Base-by-base conservation (phyloP, 2,888 invertebrate genomes). In the Carpatolechia fugitivella region DNA sequence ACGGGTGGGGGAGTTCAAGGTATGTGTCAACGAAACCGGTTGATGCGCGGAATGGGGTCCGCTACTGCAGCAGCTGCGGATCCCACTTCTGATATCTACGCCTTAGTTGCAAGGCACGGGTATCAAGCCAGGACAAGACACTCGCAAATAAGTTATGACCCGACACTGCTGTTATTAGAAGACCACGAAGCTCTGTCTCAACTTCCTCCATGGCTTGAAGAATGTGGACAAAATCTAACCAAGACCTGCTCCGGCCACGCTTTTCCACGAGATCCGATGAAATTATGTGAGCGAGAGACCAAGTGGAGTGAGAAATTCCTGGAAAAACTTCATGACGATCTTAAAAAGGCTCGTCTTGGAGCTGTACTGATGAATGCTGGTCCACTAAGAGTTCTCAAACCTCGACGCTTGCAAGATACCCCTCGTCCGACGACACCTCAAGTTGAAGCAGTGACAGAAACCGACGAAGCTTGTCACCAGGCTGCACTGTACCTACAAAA, bases 271-370 rank as follows among this genome's bases (percentile, higher is more conserved):
- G 82, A 89, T 56, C 62, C 65, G 0, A 76, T 64, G 35, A 74
- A 70, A 60, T 78, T 93, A 0, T 94, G 94, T 69, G 85, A 91
- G 49, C 75, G 92, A 13, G 91, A 92, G 76, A 93, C 93, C 0
- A 92, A 92, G 76, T 94, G 93, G 93, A 93, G 92, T 33, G 91
- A 92, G 24, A 89, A 91, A 61, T 92, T 93, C 62, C 64, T 94
- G 48, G 90, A 91, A 70, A 82, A 86, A 41, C 78, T 94, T 1
- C 92, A 94, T 58, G 82, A 91, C 40, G 93, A 93, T 63, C 74
- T 93, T 5, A 92, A 90, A 73, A 91, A 85, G 67, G 85, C 88
- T 0, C 77, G 89, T 0, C 60, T 89, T 0, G 88, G 89, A 0
- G 88, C 88, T 0, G 76, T 72, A 0, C 16, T 36, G 7, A 47